Base-by-base conservation (phyloP, 2,888 invertebrate species). In the Diaprepes abbreviatus region DNA sequence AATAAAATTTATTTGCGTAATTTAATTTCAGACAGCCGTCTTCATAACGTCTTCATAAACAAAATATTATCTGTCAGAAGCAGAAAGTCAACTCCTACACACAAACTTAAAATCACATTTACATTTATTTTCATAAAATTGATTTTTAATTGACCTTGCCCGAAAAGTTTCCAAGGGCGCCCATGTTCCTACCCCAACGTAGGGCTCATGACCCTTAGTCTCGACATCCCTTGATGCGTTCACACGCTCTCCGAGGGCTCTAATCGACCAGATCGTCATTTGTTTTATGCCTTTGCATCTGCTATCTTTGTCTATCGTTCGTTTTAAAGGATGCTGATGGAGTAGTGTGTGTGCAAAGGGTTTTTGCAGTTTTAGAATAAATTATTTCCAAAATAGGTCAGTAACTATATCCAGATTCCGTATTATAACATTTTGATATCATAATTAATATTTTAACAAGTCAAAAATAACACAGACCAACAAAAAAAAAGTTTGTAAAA, bases 191-290 rank as follows among this genome's bases (percentile, higher is more conserved):
- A 70, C 63, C 57, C 59, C 62, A 68, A 71, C 43, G 24, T 40
- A 50, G 52, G 40, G 66, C 57, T 38, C 66, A 71, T 71, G 71
- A 66, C 66, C 66, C 70, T 48, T 50, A 43, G 60, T 64, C 59
- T 63, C 63, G 57, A 35, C 71, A 57, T 78, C 79, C 78, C 79
- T 78, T 77, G 78, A 77, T 77, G 70, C 77, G 77, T 79, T 79
- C 79, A 79, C 79, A 79, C 79, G 78, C 77, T 79, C 76, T 78
- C 72, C 73, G 75, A 75, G 77, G 75, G 57, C 75, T 74, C 72
- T 73, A 75, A 77, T 77, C 75, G 78, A 73, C 78, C 78, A 78
- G 75, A 76, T 77, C 75, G 76, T 77, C 77, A 77, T 78, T 78
- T 77, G 78, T 78, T 78, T 78, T 75, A 73, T 71, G 70, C 70